Percentiles rank a stretch among this genome's conserved stretches.
Evolutionary conservation across 1,140 invertebrate species (phyloP).

Genomic region (Bombus superbus): DNA sequence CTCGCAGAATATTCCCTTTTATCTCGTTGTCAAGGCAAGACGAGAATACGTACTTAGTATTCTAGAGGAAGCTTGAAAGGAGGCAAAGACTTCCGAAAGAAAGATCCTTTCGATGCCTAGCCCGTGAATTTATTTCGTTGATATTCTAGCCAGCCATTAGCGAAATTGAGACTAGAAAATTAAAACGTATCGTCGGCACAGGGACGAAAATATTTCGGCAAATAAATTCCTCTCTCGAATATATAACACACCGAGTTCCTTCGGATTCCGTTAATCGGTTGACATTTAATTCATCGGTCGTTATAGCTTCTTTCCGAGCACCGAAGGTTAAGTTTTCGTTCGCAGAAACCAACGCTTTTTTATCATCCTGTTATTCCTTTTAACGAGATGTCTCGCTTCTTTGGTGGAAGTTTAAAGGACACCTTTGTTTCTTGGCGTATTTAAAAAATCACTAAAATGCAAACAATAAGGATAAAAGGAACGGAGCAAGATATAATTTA

Average conservation of each 20-base stretch:
- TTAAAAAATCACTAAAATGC: too few species aligned
- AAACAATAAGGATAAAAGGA: too few species aligned
- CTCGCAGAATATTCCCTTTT: background rate
- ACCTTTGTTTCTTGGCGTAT: too few species aligned
- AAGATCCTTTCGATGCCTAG: constrained; percentile 3
- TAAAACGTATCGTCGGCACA: background rate
- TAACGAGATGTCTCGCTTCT: background rate
- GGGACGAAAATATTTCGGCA: background rate
- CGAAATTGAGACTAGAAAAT: constrained; percentile 10
- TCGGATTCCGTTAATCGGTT: background rate
- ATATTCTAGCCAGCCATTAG: constrained; percentile 12
- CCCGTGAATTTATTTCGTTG: constrained; percentile 24
- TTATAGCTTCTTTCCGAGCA: background rate
- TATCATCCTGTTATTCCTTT: background rate
- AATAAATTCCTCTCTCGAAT: background rate
- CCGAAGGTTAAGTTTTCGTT: background rate
- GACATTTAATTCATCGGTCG: background rate
- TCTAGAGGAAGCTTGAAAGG: constrained; percentile 1
- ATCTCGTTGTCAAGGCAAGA: background rate
- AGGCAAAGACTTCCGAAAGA: constrained; percentile 15
- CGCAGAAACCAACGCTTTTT: background rate
- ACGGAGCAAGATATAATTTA: too few species aligned
- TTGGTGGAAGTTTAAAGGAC: background rate
- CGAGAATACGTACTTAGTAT: constrained; percentile 26
- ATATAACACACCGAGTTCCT: background rate